These are phyloP conservation scores for Scarus forsteni DNA, from an alignment of 2,797 vertebrate genomes.

Conservation along the genomic window DNA sequence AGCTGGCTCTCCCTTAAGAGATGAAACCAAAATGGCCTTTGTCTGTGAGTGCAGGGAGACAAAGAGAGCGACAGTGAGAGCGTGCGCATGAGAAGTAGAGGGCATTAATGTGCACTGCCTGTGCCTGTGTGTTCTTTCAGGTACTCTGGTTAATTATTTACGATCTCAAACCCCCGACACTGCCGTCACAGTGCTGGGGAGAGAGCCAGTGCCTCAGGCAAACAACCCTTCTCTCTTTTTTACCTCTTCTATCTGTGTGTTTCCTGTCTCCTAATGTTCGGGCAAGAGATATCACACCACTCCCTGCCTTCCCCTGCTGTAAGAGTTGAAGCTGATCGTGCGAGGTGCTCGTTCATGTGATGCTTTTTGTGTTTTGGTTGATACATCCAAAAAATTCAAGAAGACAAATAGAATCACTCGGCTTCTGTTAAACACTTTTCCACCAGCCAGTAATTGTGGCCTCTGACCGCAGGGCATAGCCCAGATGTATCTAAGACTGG, in stretches of 20 bases:
- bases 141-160: slow-evolving; percentile 74
- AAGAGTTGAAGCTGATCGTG: background rate
- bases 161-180: slow-evolving; percentile 58
- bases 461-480: too few relatives aligned
- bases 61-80: slow-evolving; percentile 19
- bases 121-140: slow-evolving; percentile 45
- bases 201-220: slow-evolving; percentile 48
- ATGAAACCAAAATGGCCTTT: slow-evolving; percentile 42
- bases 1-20: slow-evolving; percentile 15
- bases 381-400: too few relatives aligned
- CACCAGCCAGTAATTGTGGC: too few relatives aligned
- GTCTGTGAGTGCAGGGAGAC: slow-evolving; percentile 19
- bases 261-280: slow-evolving; percentile 21
- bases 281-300: background rate
- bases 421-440: too few relatives aligned
- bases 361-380: background rate
- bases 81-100: slow-evolving; percentile 23
- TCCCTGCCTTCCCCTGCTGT: slow-evolving; percentile 1
- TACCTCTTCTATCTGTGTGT: slow-evolving; percentile 17
- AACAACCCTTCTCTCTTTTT: slow-evolving; percentile 36
- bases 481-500: too few relatives aligned
- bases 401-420: too few relatives aligned
- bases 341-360: background rate
- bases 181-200: slow-evolving; percentile 41
- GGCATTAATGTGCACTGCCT: slow-evolving; percentile 13